Evolutionary conservation across 2,888 invertebrate genomes (phyloP).

Genomic region (Pachymerium ferrugineum): DNA sequence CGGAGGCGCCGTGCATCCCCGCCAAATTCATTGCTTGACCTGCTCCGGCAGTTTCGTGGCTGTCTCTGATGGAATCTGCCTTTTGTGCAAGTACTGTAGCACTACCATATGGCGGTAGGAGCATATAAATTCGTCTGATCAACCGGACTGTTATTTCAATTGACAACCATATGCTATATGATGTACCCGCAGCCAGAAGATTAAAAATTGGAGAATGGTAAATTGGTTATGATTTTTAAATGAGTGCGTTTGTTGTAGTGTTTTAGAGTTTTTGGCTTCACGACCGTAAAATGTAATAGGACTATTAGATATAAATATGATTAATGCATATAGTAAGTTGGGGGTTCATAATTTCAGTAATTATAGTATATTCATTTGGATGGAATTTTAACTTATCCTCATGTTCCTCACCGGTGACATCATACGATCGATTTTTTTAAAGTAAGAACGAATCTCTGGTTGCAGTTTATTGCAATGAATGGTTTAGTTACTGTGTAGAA

Average conservation of each 20-base stretch:
- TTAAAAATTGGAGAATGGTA: background rate
- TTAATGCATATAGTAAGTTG: background rate
- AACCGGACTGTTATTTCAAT: background rate
- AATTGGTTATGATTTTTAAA: background rate
- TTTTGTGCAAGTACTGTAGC: background rate
- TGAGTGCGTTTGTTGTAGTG: too few species aligned
- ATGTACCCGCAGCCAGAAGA: background rate
- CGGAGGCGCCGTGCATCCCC: conserved; percentile 13
- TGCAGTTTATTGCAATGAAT: too few species aligned
- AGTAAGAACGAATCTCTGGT: conserved; percentile 2
- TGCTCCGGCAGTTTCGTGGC: background rate
- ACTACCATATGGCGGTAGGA: background rate
- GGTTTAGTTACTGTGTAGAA: too few species aligned
- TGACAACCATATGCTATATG: too few species aligned
- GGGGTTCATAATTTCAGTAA: too few species aligned
- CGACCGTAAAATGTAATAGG: background rate
- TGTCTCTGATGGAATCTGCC: background rate
- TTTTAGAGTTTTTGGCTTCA: too few species aligned
- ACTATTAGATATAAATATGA: background rate
- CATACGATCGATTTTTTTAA: background rate
- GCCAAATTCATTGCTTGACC: conserved; percentile 18
- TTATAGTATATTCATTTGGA: too few species aligned
- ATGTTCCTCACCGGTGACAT: conserved; percentile 3
- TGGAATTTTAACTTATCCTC: background rate
- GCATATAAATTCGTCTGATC: background rate